Evolutionary conservation across 2,113 vertebrate genomes (phyloP), one percentile per base, ranked within the genome.

Genomic region (Chascanopsetta lugubris): DNA sequence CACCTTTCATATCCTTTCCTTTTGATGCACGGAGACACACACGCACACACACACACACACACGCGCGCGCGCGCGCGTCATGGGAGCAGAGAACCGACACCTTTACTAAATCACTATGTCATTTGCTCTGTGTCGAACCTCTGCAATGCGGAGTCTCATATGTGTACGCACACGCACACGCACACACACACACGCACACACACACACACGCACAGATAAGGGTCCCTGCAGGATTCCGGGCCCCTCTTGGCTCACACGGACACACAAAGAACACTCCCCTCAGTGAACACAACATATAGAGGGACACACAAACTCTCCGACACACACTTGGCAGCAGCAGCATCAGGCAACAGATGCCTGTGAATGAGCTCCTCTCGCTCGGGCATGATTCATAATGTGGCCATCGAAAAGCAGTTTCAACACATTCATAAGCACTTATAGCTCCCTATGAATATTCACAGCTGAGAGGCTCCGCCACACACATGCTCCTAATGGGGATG

Each of bases 261-360:
- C 66, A 62, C 50, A 64, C 70, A 82, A 66, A 63, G 53, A 76
- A 62, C 66, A 63, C 79, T 77, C 70, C 57, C 77, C 57, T 77
- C 78, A 80, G 76, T 80, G 64, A 79, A 70, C 65, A 86, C 84
- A 86, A 84, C 71, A 79, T 83, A 83, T 68, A 80, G 74, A 76
- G 71, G 57, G 71, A 80, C 72, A 77, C 69, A 79, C 79, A 81
- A 53, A 71, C 69, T 58, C 45, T 2, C 26, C 29, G 11, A 53
- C 53, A 61, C 53, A 62, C 71, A 78, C 69, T 88, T 87, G 84
- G 85, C 85, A 86, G 73, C 59, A 42, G 40, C 61, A 36, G 47
- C 69, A 75, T 85, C 64, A 69, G 70, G 82, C 74, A 82, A 82
- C 87, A 90, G 88, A 89, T 85, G 85, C 82, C 82, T 84, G 69